Base-by-base conservation (phyloP, 1,140 invertebrate genomes). In the Agrilus planipennis region DNA sequence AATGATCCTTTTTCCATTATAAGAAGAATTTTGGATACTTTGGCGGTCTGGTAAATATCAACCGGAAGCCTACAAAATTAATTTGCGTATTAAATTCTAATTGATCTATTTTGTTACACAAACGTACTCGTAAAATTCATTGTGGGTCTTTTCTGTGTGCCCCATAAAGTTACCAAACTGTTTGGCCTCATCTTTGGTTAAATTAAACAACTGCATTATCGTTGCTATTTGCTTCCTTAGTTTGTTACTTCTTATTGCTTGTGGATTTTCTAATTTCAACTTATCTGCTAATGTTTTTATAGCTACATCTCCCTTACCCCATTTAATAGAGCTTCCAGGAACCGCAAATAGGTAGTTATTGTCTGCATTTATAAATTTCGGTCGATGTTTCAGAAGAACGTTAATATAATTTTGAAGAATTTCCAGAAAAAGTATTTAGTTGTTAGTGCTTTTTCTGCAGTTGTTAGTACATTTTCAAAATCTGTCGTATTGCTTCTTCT, bases 21-120 rank as follows among this genome's bases (percentile, higher is more conserved):
- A 15, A 53, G 16, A 12, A 53, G 23, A n/a, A 52, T 16, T 46
- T 53, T 53, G 2, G 45, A 49, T 3, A 53, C 39, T 40, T 50
- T 50, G 1, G 45, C 45, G 0, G 49, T 50, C 42, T 50, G 45
- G 28, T 44, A 50, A 25, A 50, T 42, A 32, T 50, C 45, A 3
- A 50, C 39, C 22, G 46, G 45, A 7, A 50, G 35, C 36, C 40
- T 45, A 36, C 38, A 30, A 37, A 21, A 42, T 31, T 27, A 7
- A 27, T 9, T 27, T n/a, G n/a, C n/a, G n/a, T n/a, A n/a, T n/a
- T n/a, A n/a, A n/a, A n/a, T n/a, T n/a, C n/a, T n/a, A n/a, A n/a
- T n/a, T n/a, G n/a, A n/a, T n/a, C n/a, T n/a, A n/a, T n/a, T n/a
- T n/a, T n/a, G n/a, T n/a, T n/a, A n/a, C n/a, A n/a, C n/a, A n/a